These are phyloP conservation scores for Sorex maritimensis DNA, from an alignment of 2,797 vertebrate genomes.

Conservation along the genomic window DNA sequence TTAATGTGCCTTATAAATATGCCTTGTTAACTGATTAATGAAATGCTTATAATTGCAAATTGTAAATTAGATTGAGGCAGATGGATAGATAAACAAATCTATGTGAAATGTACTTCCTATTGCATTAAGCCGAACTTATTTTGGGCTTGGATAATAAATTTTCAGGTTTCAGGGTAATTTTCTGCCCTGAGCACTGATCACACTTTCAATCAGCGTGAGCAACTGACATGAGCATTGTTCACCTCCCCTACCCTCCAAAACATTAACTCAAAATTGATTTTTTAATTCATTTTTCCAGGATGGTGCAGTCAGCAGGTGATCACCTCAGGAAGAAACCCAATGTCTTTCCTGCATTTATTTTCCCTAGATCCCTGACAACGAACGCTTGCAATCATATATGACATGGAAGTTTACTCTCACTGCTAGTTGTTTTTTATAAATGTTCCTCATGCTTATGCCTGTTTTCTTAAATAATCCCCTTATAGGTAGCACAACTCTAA, in stretches of 20 bases:
- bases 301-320: constrained; percentile 68
- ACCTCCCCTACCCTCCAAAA: neutral
- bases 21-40: constrained; percentile 85
- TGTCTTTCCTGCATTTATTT: constrained; percentile 44
- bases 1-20: constrained; percentile 84
- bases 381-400: constrained; percentile 8
- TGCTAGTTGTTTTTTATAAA: constrained; percentile 8
- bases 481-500: constrained; percentile 25
- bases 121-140: constrained; percentile 66
- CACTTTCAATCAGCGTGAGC: constrained; percentile 50
- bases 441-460: neutral
- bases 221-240: constrained; percentile 61
- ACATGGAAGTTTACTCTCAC: neutral
- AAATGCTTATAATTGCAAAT: constrained; percentile 84
- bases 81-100: constrained; percentile 73
- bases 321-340: constrained; percentile 69
- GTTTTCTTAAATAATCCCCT: constrained; percentile 52
- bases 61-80: constrained; percentile 77
- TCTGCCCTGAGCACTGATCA: constrained; percentile 58
- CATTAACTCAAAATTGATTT: constrained; percentile 73
- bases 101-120: constrained; percentile 71
- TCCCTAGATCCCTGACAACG: constrained; percentile 8
- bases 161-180: constrained; percentile 73
- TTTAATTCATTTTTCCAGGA: constrained; percentile 69
- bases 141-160: constrained; percentile 70